Base-by-base conservation (phyloP, 2,113 vertebrate species). In the Nyctereutes procyonoides region DNA sequence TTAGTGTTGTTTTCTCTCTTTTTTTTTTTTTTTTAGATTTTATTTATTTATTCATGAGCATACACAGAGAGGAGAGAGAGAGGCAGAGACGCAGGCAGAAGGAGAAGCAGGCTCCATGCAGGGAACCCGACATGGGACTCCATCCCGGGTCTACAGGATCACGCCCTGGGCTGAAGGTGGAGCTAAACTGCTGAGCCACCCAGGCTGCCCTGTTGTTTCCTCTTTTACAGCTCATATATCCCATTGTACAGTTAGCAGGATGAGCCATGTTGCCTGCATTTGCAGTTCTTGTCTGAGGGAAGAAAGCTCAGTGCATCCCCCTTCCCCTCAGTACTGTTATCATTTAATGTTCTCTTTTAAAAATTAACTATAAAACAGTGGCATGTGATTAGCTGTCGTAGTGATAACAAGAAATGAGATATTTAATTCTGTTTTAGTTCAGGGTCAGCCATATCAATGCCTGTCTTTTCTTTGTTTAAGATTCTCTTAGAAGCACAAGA, bases 401-500 rank as follows among this genome's bases (percentile, higher is more conserved):
- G 86, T 97, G 74, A 79, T 35, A 94, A 51, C 11, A 90, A 89
- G 65, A 96, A 81, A 69, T 92, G 88, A 98, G 94, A 97, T 97
- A 94, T n/a, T 96, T 60, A 58, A 51, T 94, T 95, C 16, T 20
- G 5, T 79, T 97, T 92, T 76, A 96, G 76, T 96, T 98, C n/a
- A 85, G 85, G 1, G 56, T 97, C 83, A 86, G 11, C 83, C 38
- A 38, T 97, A 28, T 94, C 58, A 94, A 79, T 85, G 88, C 51
- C 11, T 97, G 98, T 98, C 53, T 96, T 85, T 77, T 97, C 20
- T 97, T 97, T 97, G 38, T 98, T 98, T 67, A 97, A 99, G 99
- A 99, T 99, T 95, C 98, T 99, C 26, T 98, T 99, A 90, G 99
- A 99, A 99, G 99, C 99, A n/a, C 99, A 99, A 95, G 99, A 99